Evolutionary conservation across 2,797 vertebrate genomes (phyloP), one percentile per base, ranked within the genome.

Genomic region (Myiotriccus ornatus): DNA sequence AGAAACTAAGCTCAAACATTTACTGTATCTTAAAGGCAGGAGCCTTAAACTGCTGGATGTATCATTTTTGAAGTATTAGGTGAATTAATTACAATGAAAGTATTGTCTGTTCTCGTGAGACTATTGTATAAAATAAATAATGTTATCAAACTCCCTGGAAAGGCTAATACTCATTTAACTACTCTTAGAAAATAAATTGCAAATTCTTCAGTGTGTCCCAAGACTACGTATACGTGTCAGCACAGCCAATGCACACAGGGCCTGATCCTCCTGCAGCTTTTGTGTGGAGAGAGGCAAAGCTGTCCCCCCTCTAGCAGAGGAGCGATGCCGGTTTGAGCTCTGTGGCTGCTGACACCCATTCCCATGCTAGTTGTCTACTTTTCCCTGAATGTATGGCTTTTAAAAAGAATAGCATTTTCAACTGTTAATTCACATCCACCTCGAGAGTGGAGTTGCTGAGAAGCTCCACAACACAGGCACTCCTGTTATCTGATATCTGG

Each of bases 61-160:
- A 37, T 86, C 52, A 56, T 74, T 94, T 73, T 95, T 92, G 34
- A 94, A 21, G 15, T 68, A 89, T 87, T 94, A 93, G 83, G 49
- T 90, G n/a, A 75, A 92, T 95, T 97, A 94, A 97, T 95, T 91
- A 80, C 80, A 92, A 87, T 52, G 70, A 93, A 92, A 96, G 82
- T 65, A 77, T 87, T 80, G 85, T 11, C 49, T 47, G 32, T 69
- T 92, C 94, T 94, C 95, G 71, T 20, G 92, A 90, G 95, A 83
- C 74, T 80, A 17, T 62, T 79, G 64, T 12, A 90, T 53, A 90
- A 78, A 89, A 75, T 68, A 81, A 94, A 84, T 88, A 67, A 80
- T 20, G 24, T 94, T 94, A 95, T 82, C 56, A 93, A 88, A 85
- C 70, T 77, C 43, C 84, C 76, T 84, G 74, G 41, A 90, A 93